Evolutionary conservation across 2,113 vertebrate genomes (phyloP).

Genomic region (Tetrao urogallus): DNA sequence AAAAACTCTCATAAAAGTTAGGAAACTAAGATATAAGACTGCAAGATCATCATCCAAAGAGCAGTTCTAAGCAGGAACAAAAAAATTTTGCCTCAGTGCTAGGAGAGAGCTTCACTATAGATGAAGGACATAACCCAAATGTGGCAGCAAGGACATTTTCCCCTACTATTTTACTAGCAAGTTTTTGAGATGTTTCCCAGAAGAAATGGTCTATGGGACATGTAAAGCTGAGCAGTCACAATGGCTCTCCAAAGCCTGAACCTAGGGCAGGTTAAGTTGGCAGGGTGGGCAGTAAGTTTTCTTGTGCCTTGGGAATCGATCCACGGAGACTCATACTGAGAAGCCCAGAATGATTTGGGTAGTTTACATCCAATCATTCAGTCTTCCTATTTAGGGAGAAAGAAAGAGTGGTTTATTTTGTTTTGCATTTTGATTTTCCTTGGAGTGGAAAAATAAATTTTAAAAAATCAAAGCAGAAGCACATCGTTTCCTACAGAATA

Average conservation of each 20-base stretch:
- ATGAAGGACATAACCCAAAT: neutral
- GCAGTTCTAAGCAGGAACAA: neutral
- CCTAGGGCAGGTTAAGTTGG: conserved; percentile 20
- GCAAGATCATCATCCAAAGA: neutral
- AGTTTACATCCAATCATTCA: conserved; percentile 16
- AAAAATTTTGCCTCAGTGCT: neutral
- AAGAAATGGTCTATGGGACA: neutral
- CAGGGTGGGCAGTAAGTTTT: neutral
- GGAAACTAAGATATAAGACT: neutral
- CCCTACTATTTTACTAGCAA: neutral
- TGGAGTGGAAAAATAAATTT: conserved; percentile 52
- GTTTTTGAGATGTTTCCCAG: neutral
- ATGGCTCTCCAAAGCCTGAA: conserved; percentile 14
- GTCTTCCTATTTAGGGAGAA: neutral
- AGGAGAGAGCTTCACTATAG: neutral
- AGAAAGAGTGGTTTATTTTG: neutral
- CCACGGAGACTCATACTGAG: neutral
- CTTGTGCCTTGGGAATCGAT: neutral
- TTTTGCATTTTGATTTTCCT: conserved; percentile 61
- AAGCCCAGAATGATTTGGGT: neutral
- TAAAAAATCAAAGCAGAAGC: conserved; percentile 57
- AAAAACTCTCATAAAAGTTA: neutral
- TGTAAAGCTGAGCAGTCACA: neutral
- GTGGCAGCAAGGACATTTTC: neutral
- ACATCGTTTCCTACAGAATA: conserved; percentile 64